Evolutionary conservation across 2,797 vertebrate genomes (phyloP), one percentile per base, ranked within the genome.

Genomic region (Thaleichthys pacificus): DNA sequence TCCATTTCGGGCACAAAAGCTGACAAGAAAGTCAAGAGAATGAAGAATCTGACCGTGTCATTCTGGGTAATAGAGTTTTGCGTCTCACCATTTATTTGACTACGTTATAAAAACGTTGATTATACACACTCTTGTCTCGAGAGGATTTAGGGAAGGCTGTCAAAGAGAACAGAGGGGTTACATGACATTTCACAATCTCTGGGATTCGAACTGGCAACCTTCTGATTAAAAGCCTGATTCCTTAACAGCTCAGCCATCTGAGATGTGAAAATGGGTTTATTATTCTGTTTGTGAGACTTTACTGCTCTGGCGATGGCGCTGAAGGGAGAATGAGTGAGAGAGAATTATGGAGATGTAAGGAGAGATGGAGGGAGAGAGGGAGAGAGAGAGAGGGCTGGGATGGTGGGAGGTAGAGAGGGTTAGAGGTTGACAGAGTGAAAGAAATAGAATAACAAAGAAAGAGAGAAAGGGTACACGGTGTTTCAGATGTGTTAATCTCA

Each of bases 401-500:
- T 26, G 28, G 74, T 77, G 70, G 80, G 32, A 68, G 80, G 58
- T 8, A 26, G 22, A 14, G 24, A 42, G 38, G 11, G 11, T 30
- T 4, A 30, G 28, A 3, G 38, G 72, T 51, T 75, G 70, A 73
- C 1, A 21, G 78, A 77, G 72, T 74, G 77, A 79, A 81, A 75
- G 80, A 78, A 72, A 77, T 75, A 79, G 81, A 76, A 77, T 74
- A 77, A 87, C 69, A 75, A 76, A 69, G 58, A 66, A 12, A n/a
- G 35, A 65, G 38, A 51, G 65, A 51, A n/a, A 77, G 62, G 74
- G 60, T 49, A 73, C 66, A 24, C 17, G 30, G 62, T 12, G 26
- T 85, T 87, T 86, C 74, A 85, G 72, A 86, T 76, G 80, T 81
- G 85, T 85, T 89, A 87, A 87, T 82, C 80, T 82, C 78, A 85